Evolutionary conservation across 2,113 vertebrate genomes (phyloP), one percentile per base, ranked within the genome.

Genomic region (Odocoileus virginianus): DNA sequence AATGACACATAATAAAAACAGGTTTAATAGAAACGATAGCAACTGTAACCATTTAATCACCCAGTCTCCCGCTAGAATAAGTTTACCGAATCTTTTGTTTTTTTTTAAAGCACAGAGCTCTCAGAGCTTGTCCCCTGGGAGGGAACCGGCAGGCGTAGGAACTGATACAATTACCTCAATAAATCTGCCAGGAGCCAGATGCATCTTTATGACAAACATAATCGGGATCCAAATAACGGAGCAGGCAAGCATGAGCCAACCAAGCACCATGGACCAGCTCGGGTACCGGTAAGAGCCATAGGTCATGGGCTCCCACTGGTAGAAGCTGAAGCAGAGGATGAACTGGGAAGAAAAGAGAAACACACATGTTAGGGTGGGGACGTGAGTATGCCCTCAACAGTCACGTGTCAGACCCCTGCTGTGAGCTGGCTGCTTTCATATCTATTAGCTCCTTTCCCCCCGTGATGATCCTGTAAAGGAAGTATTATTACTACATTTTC

Each of bases 141-240:
- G n/a, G 45, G 55, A 40, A 21, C 1, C 1, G 45, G 50, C 86
- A 96, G 87, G 58, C 27, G 16, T 57, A 50, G 71, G 30, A 85
- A 54, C 15, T 12, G 50, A 85, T 92, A 96, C 81, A 89, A 93
- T 99, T 99, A 99, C 99, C 99, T 99, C 99, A 2, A 98, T 99
- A 89, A 99, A 98, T 97, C 98, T 98, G 87, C 99, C 99, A 2
- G 99, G 99, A 7, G 99, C 99, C 89, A 99, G 99, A 47, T 99
- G 97, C 99, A 99, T 99, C 99, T 99, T 99, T 97, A 99, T 99
- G 98, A 99, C 98, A 86, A 99, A 99, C 99, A 99, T 99, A 93
- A 99, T 99, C 4, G 99, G 99, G 98, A 99, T 99, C 99, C 99
- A 99, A 98, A 99, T 99, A 95, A 99, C 99, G 0, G 99, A 99